phyloP scores from a whole-genome alignment of 2,888 invertebrate genomes.

The Monopis laevigella region DNA sequence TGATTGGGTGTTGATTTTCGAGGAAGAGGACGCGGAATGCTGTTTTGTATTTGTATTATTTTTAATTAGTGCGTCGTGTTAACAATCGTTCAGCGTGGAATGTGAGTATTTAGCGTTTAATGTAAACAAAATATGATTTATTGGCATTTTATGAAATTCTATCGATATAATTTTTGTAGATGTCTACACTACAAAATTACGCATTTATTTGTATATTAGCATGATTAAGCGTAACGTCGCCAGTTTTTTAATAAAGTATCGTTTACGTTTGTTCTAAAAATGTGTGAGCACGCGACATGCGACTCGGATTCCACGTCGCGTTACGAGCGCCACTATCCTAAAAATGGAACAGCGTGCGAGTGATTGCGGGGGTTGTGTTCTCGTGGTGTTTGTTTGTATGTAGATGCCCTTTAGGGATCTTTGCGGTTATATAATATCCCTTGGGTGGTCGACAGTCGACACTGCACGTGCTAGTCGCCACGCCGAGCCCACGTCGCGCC shows the following conservation, averaged over 20 bases:
- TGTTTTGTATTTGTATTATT: slow-evolving; percentile 56
- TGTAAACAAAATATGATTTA: too few species aligned
- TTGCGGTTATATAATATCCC: slow-evolving; percentile 49
- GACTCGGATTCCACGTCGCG: slow-evolving; percentile 28
- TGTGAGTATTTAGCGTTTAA: too few species aligned
- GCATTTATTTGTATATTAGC: too few species aligned
- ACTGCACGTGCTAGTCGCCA: slow-evolving; percentile 56
- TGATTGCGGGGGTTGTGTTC: slow-evolving; percentile 17
- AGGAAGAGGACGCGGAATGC: slow-evolving; percentile 58
- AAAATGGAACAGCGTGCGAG: slow-evolving; percentile 55
- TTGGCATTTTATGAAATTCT: too few species aligned
- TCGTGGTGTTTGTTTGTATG: slow-evolving; percentile 22
- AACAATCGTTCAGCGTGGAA: slow-evolving; percentile 34
- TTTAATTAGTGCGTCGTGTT: slow-evolving; percentile 43
- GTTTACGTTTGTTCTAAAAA: slow-evolving; percentile 63
- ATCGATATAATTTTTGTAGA: too few species aligned
- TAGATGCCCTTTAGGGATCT: slow-evolving; percentile 4
- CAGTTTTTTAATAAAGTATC: slow-evolving; percentile 35
- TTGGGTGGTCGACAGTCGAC: slow-evolving; percentile 28
- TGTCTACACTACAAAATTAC: too few species aligned
- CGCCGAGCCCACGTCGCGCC: slow-evolving; percentile 58
- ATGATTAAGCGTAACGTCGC: too few species aligned
- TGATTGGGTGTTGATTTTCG: slow-evolving; percentile 54
- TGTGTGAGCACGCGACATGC: slow-evolving; percentile 46
- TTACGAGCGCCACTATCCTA: slow-evolving; percentile 41